phyloP scores from a whole-genome alignment of 2,113 vertebrate genomes.

The Centropus bengalensis region DNA sequence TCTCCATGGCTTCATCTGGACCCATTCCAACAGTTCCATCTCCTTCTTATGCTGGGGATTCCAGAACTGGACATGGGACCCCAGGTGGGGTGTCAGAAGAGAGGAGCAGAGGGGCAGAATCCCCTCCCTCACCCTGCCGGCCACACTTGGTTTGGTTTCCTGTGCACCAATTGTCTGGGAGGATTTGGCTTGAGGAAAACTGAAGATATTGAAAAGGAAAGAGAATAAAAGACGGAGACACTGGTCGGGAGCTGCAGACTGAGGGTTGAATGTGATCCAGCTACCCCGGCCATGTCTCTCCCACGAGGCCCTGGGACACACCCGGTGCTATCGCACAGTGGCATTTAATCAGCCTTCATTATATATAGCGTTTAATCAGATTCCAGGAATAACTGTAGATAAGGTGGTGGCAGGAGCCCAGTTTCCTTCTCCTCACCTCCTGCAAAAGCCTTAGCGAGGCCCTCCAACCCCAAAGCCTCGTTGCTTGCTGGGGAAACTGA shows the following conservation, averaged over 20 bases:
- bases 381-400: constrained; percentile 64
- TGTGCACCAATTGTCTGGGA: accelerated
- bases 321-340: neutral
- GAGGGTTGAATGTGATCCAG: accelerated
- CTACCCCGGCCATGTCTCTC: neutral
- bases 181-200: neutral
- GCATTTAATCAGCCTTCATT: constrained; percentile 44
- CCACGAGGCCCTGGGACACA: neutral
- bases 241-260: neutral
- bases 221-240: neutral
- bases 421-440: neutral
- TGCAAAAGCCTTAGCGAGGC: accelerated
- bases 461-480: accelerated
- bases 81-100: too few relatives aligned
- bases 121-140: too few relatives aligned
- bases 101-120: too few relatives aligned
- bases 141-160: neutral
- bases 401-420: constrained; percentile 1
- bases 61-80: too few relatives aligned
- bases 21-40: too few relatives aligned
- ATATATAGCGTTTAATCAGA: constrained; percentile 7
- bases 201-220: neutral
- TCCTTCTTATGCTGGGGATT: too few relatives aligned
- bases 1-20: too few relatives aligned
- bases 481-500: neutral